A percentile compares a stretch with the other conserved stretches of the same genome.
These are phyloP conservation scores for Alces alces DNA, from an alignment of 2,113 vertebrate genomes.

Conservation along the genomic window DNA sequence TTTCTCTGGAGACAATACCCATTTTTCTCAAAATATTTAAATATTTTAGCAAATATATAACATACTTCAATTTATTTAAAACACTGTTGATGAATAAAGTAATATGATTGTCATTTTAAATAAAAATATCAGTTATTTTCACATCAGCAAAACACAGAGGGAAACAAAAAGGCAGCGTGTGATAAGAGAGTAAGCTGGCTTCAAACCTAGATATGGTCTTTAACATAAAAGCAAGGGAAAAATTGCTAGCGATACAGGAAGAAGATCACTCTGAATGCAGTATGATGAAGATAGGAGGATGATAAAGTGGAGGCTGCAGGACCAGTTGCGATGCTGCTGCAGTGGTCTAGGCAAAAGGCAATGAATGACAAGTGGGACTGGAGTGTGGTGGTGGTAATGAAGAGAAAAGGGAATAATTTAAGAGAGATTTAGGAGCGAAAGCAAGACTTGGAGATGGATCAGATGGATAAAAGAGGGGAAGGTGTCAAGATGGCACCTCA, in stretches of 20 bases:
- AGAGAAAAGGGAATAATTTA: neutral
- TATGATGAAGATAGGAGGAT: neutral
- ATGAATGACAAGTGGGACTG: neutral
- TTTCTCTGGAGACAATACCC: neutral
- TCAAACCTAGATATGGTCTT: neutral
- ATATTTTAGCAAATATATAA: slow-evolving; percentile 9
- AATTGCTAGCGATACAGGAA: neutral
- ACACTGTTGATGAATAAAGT: neutral
- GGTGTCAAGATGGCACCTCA: neutral
- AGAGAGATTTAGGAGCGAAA: neutral
- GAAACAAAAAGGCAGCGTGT: slow-evolving; percentile 28
- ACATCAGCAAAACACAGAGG: neutral
- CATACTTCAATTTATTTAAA: neutral
- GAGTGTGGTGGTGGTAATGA: neutral
- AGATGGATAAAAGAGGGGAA: neutral
- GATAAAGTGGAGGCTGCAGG: neutral
- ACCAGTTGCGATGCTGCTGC: neutral
- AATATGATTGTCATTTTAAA: slow-evolving; percentile 3
- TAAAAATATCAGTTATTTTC: slow-evolving; percentile 23
- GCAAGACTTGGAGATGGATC: neutral
- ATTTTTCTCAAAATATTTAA: slow-evolving; percentile 36
- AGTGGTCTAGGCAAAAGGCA: neutral
- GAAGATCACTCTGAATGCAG: neutral
- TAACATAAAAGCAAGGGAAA: neutral
- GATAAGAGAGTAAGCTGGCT: neutral